phyloP scores from a whole-genome alignment of 2,797 vertebrate genomes.

The Hirundo rustica region DNA sequence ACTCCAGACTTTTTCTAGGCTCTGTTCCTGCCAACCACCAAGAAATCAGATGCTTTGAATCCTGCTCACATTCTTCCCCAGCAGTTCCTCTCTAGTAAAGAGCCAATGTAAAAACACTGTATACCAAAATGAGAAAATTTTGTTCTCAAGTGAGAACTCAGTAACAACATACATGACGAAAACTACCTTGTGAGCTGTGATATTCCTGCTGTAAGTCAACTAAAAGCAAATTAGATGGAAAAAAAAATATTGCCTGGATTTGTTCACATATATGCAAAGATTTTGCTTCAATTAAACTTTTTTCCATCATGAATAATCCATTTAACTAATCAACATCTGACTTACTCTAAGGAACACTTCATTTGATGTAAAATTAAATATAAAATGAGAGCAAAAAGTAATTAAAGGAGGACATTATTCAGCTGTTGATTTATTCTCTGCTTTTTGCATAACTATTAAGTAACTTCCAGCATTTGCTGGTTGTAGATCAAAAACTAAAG shows the following conservation, averaged over 20 bases:
- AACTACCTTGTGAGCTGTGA: not conserved
- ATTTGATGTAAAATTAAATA: conserved; percentile 24
- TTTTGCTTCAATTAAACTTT: conserved; percentile 11
- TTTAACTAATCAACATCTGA: conserved; percentile 23
- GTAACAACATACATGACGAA: not conserved
- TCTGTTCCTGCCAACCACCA: not conserved
- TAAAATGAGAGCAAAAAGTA: conserved; percentile 9
- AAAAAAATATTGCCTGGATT: not conserved
- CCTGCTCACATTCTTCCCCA: not conserved
- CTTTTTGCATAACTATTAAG: not conserved
- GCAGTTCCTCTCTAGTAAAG: not conserved
- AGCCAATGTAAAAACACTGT: not conserved
- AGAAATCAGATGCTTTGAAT: not conserved
- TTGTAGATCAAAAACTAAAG: conserved; percentile 14
- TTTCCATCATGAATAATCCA: not conserved
- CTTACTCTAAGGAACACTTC: conserved; percentile 10
- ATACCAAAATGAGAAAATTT: not conserved
- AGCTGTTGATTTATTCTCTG: not conserved
- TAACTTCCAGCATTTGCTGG: not conserved
- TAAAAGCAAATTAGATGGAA: not conserved
- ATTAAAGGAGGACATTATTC: conserved; percentile 34
- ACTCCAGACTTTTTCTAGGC: not conserved
- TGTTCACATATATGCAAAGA: not conserved
- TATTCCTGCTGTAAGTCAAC: not conserved
- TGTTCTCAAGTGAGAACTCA: not conserved